Evolutionary conservation across 2,113 vertebrate genomes (phyloP).

Genomic region (Cyanistes caeruleus): DNA sequence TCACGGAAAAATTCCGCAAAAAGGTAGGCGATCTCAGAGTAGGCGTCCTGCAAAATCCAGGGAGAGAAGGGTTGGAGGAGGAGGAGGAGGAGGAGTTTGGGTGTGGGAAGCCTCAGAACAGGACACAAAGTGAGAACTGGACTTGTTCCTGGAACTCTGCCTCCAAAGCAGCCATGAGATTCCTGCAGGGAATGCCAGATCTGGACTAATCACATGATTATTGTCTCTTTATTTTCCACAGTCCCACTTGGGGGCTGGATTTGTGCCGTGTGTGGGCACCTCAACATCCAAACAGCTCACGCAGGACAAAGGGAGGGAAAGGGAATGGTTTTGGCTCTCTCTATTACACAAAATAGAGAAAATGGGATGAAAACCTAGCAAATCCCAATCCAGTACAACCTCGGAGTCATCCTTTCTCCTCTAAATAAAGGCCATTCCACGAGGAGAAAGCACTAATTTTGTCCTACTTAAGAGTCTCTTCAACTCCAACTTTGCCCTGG

Average conservation of each 20-base stretch:
- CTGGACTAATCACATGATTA: not conserved
- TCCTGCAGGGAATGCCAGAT: not conserved
- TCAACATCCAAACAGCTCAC: not conserved
- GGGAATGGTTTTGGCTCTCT: not conserved
- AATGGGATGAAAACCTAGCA: not conserved
- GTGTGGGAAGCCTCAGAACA: not conserved
- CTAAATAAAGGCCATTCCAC: not conserved
- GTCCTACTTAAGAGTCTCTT: not conserved
- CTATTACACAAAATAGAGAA: not conserved
- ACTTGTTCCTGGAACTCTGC: not conserved
- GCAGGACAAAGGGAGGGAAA: not conserved
- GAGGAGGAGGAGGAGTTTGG: not conserved
- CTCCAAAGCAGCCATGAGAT: not conserved
- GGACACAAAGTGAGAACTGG: not conserved
- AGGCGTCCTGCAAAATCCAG: slow-evolving; percentile 85
- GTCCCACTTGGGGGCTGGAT: not conserved
- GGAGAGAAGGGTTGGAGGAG: not conserved
- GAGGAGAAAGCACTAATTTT: not conserved
- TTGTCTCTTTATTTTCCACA: not conserved
- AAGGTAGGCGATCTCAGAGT: slow-evolving; percentile 98
- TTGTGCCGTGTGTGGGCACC: not conserved
- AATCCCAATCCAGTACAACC: not conserved
- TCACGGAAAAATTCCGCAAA: slow-evolving; percentile 98
- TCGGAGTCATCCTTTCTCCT: not conserved
- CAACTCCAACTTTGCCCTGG: not conserved